Percentiles rank a stretch among this genome's conserved stretches.
Evolutionary conservation across 2,797 vertebrate species (phyloP).

Genomic region (Rhynchonycteris naso): DNA sequence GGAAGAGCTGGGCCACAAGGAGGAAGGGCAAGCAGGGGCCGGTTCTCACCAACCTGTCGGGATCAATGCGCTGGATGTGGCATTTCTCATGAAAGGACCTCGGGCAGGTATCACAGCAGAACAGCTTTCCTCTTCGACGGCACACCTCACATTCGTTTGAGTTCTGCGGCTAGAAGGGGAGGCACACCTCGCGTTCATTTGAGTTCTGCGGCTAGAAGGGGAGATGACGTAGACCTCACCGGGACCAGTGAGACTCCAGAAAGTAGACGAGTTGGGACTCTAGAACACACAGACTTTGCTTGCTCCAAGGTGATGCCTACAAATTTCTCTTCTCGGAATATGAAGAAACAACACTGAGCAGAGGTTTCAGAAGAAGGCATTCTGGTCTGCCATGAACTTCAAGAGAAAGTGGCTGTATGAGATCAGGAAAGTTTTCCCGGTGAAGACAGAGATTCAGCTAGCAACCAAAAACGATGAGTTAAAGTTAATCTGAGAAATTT

Average conservation of each 20-base stretch:
- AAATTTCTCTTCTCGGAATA: background rate
- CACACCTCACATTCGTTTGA: conserved; percentile 64
- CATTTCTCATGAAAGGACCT: conserved; percentile 70
- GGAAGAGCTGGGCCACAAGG: background rate
- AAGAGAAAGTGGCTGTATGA: background rate
- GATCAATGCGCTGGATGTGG: conserved; percentile 45
- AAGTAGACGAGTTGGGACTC: background rate
- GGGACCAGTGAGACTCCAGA: background rate
- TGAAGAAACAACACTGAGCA: background rate
- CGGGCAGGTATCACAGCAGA: conserved; percentile 67
- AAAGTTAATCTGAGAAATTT: background rate
- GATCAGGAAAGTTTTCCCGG: background rate
- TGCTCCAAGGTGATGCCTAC: background rate
- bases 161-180: conserved; percentile 61
- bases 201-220: conserved; percentile 59
- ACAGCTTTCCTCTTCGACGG: accelerated
- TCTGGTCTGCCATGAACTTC: background rate
- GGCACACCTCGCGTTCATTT: conserved; percentile 48
- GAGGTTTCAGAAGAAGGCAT: conserved; percentile 14
- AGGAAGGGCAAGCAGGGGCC: background rate
- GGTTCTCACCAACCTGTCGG: conserved; percentile 21
- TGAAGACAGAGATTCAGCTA: background rate
- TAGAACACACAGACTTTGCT: background rate
- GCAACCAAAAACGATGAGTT: background rate
- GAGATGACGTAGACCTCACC: background rate